These are phyloP conservation scores for Mycetomoellerius zeteki DNA, from an alignment of 1,140 invertebrate species.

Conservation along the genomic window DNA sequence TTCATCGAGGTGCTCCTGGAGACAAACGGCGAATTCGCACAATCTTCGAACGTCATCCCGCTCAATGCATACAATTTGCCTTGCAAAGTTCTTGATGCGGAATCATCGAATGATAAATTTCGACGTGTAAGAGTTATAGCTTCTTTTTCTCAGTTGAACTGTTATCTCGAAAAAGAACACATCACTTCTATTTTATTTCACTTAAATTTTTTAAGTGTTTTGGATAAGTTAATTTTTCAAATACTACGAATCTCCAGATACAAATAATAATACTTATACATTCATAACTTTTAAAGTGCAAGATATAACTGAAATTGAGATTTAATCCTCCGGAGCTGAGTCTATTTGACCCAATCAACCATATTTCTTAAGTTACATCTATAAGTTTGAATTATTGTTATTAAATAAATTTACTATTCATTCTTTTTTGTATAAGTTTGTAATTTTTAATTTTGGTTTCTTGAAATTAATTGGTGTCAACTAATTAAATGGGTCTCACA, in stretches of 20 bases:
- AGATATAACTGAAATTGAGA: not conserved
- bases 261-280: not conserved
- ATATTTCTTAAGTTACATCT: too few relatives aligned
- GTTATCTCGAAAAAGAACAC: not conserved
- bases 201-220: not conserved
- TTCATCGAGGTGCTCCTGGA: slow-evolving; percentile 49
- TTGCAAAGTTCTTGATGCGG: not conserved
- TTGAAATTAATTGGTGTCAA: too few relatives aligned
- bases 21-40: slow-evolving; percentile 28
- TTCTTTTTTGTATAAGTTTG: too few relatives aligned
- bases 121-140: not conserved
- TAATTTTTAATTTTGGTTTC: too few relatives aligned
- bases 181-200: not conserved
- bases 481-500: too few relatives aligned
- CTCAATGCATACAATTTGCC: slow-evolving; percentile 6
- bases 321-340: not conserved
- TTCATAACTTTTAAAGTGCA: not conserved
- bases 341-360: too few relatives aligned
- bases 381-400: too few relatives aligned
- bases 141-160: not conserved
- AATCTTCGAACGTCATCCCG: not conserved
- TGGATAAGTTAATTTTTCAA: not conserved
- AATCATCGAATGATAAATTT: not conserved
- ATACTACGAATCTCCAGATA: not conserved
- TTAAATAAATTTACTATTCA: too few relatives aligned